These are phyloP conservation scores for Ophion obscuratus DNA, from an alignment of 2,888 invertebrate genomes.

Conservation along the genomic window DNA sequence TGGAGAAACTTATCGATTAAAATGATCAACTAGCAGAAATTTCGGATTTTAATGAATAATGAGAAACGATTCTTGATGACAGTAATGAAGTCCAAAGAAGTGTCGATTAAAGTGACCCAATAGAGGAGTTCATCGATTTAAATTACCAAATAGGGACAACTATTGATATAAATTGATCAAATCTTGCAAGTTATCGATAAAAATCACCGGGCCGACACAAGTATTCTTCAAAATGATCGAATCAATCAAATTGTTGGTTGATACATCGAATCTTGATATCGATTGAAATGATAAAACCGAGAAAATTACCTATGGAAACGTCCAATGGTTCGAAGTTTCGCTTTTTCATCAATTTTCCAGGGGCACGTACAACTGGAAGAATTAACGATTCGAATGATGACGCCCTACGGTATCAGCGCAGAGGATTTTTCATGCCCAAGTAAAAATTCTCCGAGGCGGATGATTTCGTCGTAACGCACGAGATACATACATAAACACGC, in stretches of 20 bases:
- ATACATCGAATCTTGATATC: not conserved
- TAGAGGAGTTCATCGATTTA: too few relatives aligned
- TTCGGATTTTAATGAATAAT: too few relatives aligned
- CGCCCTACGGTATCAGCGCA: not conserved
- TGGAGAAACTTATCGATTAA: too few relatives aligned
- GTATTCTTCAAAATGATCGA: too few relatives aligned
- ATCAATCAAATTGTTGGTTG: not conserved
- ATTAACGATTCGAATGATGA: conserved; percentile 52
- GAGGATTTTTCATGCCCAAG: not conserved
- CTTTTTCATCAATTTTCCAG: conserved; percentile 33
- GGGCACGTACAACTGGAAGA: conserved; percentile 50
- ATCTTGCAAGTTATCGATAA: too few relatives aligned
- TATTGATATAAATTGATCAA: too few relatives aligned
- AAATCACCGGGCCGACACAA: too few relatives aligned
- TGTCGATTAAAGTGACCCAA: too few relatives aligned
- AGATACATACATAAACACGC: not conserved
- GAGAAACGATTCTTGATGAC: too few relatives aligned
- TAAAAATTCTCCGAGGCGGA: not conserved
- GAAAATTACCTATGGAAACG: not conserved
- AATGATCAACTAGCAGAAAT: too few relatives aligned
- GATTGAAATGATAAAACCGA: not conserved
- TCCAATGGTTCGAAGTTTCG: not conserved
- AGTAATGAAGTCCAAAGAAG: too few relatives aligned
- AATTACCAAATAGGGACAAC: too few relatives aligned
- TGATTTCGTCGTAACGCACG: not conserved